These are phyloP conservation scores for Astreopora myriophthalma DNA, from an alignment of 64 coral and sea anemone species.

Conservation along the genomic window DNA sequence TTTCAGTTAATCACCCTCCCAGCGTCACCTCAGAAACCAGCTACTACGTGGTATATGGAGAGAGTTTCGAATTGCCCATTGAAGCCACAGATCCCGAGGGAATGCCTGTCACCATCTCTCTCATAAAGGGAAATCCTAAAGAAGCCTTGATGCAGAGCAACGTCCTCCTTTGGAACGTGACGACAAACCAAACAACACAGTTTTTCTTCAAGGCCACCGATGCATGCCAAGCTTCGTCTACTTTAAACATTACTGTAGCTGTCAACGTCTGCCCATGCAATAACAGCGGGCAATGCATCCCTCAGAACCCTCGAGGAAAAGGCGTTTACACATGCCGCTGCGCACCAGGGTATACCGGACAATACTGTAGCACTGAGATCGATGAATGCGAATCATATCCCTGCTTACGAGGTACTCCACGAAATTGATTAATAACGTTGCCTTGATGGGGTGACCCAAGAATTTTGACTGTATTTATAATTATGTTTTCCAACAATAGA, in stretches of 20 bases:
- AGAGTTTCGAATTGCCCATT: background rate
- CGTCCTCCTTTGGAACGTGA: background rate
- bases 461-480: no score
- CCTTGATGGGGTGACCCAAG: no score
- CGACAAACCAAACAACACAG: background rate
- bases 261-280: background rate
- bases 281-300: background rate
- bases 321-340: background rate
- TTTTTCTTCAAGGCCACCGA: constrained; percentile 7
- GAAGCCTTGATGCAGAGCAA: background rate
- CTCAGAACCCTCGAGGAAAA: background rate
- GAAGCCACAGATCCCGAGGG: constrained; percentile 2
- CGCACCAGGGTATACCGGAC: background rate
- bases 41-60: background rate
- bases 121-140: background rate
- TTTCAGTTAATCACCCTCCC: background rate
- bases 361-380: background rate
- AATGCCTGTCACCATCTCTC: constrained; percentile 5
- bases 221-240: background rate
- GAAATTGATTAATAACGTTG: background rate
- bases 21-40: background rate
- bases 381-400: constrained; percentile 4
- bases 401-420: background rate
- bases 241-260: background rate
- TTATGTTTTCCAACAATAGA: no score